Percentiles rank a stretch among this genome's conserved stretches.
Conservation (phyloP, 1,140 invertebrate species). For the Dendrolimus kikuchii region DNA sequence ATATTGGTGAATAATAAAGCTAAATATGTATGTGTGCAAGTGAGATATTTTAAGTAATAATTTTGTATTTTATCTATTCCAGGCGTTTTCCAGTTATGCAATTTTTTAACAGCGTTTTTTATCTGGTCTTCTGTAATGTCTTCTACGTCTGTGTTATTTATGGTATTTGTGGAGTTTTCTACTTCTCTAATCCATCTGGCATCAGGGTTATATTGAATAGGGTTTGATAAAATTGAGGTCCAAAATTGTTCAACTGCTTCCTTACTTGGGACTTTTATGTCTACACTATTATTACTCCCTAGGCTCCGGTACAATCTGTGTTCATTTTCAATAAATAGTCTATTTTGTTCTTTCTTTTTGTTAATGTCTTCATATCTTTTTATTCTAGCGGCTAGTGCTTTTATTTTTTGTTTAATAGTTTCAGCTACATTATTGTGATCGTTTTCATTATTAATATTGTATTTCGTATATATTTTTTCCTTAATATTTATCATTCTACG, state of each 20-base stretch:
- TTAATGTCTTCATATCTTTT: constrained; percentile 13
- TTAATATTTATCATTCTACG: constrained; percentile 7
- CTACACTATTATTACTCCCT: constrained; percentile 4
- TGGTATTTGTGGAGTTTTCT: constrained; percentile 1
- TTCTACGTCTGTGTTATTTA: constrained; percentile 6
- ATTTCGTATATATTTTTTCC: constrained; percentile 10
- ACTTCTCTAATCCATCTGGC: constrained; percentile 18
- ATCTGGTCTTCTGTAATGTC: constrained; percentile 12
- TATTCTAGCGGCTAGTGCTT: constrained; percentile 14
- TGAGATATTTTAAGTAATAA: constrained; percentile 20
- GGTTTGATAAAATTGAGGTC: constrained; percentile 11
- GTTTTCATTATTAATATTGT: constrained; percentile 7
- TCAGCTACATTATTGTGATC: constrained; percentile 9
- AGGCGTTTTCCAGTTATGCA: constrained; percentile 21
- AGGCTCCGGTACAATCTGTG: constrained; percentile 9
- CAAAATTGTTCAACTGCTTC: constrained; percentile 11
- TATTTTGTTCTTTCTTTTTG: constrained; percentile 11
- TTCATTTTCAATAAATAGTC: constrained; percentile 11
- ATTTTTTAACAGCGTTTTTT: constrained; percentile 5
- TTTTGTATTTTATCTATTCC: constrained; percentile 21
- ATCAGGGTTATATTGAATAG: constrained; percentile 10
- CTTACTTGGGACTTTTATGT: constrained; percentile 8
- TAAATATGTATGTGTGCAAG: constrained; percentile 9
- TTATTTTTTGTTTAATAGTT: constrained; percentile 11
- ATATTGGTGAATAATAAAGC: constrained; percentile 6